Base-by-base conservation (phyloP, 1,140 invertebrate species). In the Scaptomyza montana region DNA sequence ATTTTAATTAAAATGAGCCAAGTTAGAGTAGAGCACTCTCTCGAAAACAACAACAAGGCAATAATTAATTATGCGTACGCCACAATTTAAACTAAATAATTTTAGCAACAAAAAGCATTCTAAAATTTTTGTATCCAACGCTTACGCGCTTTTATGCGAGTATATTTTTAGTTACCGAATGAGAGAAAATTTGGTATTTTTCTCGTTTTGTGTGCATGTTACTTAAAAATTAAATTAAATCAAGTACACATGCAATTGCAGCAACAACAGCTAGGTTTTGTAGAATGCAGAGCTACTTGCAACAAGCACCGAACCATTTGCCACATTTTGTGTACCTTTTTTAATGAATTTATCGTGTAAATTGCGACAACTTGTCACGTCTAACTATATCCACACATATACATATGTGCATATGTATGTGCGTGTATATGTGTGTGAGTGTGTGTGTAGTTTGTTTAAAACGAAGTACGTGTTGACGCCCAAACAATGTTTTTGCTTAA, bases 311-410 rank as follows among this genome's bases (percentile, higher is more conserved):
- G 45, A 72, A 73, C 53, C 64, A 86, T 86, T 86, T 89, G 53
- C 75, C 67, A 25, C 59, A 76, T 76, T 78, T 82, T 86, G 78
- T 82, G 82, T 86, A 86, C 78, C 78, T 87, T 86, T 25, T 82
- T 89, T 86, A 86, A 87, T 86, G 82, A 86, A 82, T 86, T 86
- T 87, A 86, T 89, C 78, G 75, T 86, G 82, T 86, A 87, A 82
- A 87, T 87, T 81, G 53, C 82, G 68, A 57, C 62, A 78, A 78
- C 65, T 78, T 87, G 68, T 65, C 78, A 87, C 66, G 63, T 63
- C 53, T 64, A 53, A 45, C 47, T 51, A 60, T 7, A 39, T 45
- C 25, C 41, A 33, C 36, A 28, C 13, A 13, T 36, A 28, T 56
- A 10, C 41, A 12, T 45, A 19, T 8, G 13, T 19, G 39, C 61